Conservation (phyloP, 1,140 invertebrate species). For the Polypedilum pembai region DNA sequence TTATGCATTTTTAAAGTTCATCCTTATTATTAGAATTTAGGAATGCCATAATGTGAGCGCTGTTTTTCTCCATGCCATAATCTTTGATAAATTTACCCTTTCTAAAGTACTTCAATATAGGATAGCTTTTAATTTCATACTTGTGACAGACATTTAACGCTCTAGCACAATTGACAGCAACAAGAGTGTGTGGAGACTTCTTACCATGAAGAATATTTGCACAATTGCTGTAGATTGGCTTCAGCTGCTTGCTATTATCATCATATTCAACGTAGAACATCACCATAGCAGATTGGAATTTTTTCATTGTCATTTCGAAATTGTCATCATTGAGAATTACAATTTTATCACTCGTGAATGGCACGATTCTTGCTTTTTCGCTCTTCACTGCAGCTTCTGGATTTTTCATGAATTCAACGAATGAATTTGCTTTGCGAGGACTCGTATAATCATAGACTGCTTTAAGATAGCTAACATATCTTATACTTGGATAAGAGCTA, state of each 20-base stretch:
- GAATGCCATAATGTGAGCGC: not conserved
- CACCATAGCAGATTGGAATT: constrained; percentile 58
- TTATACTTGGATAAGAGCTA: constrained; percentile 77
- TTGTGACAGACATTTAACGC: not conserved
- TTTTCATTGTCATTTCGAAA: constrained; percentile 51
- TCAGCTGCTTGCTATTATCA: constrained; percentile 67
- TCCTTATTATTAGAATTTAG: not conserved
- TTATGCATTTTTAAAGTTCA: not conserved
- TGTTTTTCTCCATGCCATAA: not conserved
- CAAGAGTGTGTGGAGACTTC: constrained; percentile 50
- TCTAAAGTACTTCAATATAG: not conserved
- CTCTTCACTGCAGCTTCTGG: constrained; percentile 45
- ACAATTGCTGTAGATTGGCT: constrained; percentile 58
- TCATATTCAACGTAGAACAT: constrained; percentile 81
- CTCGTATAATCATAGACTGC: constrained; percentile 58
- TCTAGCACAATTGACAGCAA: constrained; percentile 60
- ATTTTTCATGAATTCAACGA: constrained; percentile 58
- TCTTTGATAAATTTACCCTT: not conserved
- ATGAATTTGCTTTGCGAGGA: constrained; percentile 63
- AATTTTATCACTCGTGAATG: constrained; percentile 43
- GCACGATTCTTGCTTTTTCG: constrained; percentile 36
- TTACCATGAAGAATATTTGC: constrained; percentile 52
- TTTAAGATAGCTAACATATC: constrained; percentile 78
- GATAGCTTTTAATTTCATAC: not conserved
- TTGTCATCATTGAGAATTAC: constrained; percentile 46